A percentile compares a stretch with the other conserved stretches of the same genome.
Evolutionary conservation across 2,888 invertebrate genomes (phyloP).

Genomic region (Chrysodeixis includens): DNA sequence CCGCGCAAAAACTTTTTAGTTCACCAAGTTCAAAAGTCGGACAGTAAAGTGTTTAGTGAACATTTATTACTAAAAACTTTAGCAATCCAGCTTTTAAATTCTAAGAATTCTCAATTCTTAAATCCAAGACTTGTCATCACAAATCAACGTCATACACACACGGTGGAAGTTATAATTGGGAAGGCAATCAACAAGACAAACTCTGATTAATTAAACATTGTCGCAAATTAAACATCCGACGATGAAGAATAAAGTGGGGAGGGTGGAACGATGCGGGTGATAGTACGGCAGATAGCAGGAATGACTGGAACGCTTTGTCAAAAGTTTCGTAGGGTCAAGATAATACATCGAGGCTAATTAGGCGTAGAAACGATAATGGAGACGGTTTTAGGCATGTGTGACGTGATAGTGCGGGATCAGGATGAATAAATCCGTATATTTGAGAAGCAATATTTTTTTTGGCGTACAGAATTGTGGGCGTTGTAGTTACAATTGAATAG

Average conservation of each 20-base stretch:
- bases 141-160: constrained; percentile 83
- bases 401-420: constrained; percentile 12
- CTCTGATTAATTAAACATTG: constrained; percentile 86
- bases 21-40: constrained; percentile 1
- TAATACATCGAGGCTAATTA: constrained; percentile 55
- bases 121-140: constrained; percentile 59
- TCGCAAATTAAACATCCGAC: constrained; percentile 84
- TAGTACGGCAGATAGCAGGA: constrained; percentile 44
- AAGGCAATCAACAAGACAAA: constrained; percentile 87
- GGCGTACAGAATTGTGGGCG: no score
- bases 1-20: background rate
- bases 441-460: background rate
- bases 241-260: constrained; percentile 74
- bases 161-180: constrained; percentile 84
- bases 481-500: no score
- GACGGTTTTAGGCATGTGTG: constrained; percentile 32
- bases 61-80: background rate
- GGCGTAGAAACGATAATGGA: constrained; percentile 45
- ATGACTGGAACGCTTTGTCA: constrained; percentile 55
- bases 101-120: constrained; percentile 30
- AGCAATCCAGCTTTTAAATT: background rate
- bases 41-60: constrained; percentile 3
- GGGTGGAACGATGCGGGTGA: constrained; percentile 55
- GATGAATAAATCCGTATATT: background rate
- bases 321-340: constrained; percentile 54